Evolutionary conservation across 2,888 invertebrate genomes (phyloP).

Genomic region (Phalangium opilio): DNA sequence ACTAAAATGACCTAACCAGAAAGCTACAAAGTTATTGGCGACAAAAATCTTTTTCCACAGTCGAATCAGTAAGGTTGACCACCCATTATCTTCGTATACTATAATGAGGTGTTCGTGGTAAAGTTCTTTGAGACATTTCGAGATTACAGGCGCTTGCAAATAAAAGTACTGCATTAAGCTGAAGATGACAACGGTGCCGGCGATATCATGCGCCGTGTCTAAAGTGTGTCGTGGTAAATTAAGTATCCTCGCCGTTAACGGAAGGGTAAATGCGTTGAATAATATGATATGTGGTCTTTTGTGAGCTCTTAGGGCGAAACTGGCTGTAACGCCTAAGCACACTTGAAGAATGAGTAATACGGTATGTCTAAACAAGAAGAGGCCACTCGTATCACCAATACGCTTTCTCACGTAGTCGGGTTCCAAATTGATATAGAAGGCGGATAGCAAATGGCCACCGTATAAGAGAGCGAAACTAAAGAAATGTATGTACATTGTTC

Average conservation of each 20-base stretch:
- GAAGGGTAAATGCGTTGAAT: constrained; percentile 35
- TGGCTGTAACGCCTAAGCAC: constrained; percentile 28
- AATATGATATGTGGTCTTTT: constrained; percentile 27
- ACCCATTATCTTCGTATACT: constrained; percentile 25
- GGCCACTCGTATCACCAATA: constrained; percentile 10
- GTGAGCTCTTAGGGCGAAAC: constrained; percentile 32
- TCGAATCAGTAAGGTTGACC: constrained; percentile 25
- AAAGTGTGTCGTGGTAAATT: constrained; percentile 31
- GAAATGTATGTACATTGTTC: constrained; percentile 37
- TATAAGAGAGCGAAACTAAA: constrained; percentile 33
- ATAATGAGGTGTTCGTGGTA: constrained; percentile 24
- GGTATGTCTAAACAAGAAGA: constrained; percentile 26
- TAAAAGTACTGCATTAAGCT: constrained; percentile 32
- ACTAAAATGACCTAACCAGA: constrained; percentile 36
- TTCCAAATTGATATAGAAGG: constrained; percentile 31
- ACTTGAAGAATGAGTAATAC: constrained; percentile 29
- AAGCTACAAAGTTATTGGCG: constrained; percentile 35
- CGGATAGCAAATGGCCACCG: constrained; percentile 33
- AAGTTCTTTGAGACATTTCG: constrained; percentile 27
- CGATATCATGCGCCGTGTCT: constrained; percentile 33
- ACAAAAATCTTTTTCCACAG: constrained; percentile 35
- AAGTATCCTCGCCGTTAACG: constrained; percentile 35
- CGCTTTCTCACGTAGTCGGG: constrained; percentile 8
- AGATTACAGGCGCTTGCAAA: constrained; percentile 29
- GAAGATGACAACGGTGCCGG: constrained; percentile 32